Percentiles rank a stretch among this genome's conserved stretches.
phyloP scores from a whole-genome alignment of 2,113 vertebrate species.

The Xiphophorus couchianus region DNA sequence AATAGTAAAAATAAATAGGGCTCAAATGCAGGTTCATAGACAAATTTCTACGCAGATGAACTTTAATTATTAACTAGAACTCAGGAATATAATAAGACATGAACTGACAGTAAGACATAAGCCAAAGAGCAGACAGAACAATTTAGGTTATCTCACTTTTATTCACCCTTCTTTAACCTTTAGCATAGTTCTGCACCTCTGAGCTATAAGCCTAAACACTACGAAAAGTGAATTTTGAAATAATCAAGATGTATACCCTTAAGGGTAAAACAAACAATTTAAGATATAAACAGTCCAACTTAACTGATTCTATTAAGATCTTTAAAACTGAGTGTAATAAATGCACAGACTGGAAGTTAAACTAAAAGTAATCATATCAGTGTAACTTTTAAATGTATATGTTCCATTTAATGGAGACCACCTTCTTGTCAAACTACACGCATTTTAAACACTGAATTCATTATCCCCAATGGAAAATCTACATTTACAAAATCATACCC shows the following conservation, averaged over 20 bases:
- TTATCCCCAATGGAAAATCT: slow-evolving; percentile 30
- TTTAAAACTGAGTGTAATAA: background rate
- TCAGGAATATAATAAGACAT: background rate
- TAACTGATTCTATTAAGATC: background rate
- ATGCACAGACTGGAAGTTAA: background rate
- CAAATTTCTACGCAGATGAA: background rate
- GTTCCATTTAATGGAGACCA: slow-evolving; percentile 2
- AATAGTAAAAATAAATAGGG: background rate
- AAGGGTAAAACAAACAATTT: background rate
- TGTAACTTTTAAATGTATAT: slow-evolving; percentile 1
- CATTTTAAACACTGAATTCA: slow-evolving; percentile 35
- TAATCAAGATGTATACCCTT: background rate
- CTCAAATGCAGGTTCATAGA: background rate
- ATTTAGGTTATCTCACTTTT: background rate
- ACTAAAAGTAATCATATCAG: background rate
- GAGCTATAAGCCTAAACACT: too few relatives aligned
- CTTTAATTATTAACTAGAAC: background rate
- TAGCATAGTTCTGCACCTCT: background rate
- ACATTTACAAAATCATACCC: slow-evolving; percentile 24
- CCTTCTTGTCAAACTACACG: background rate
- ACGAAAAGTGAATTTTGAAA: background rate
- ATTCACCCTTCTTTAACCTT: background rate
- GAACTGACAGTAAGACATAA: background rate
- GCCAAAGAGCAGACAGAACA: background rate
- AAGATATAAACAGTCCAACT: background rate